Conservation (phyloP, 2,797 vertebrate genomes). For the Lagorchestes hirsutus region DNA sequence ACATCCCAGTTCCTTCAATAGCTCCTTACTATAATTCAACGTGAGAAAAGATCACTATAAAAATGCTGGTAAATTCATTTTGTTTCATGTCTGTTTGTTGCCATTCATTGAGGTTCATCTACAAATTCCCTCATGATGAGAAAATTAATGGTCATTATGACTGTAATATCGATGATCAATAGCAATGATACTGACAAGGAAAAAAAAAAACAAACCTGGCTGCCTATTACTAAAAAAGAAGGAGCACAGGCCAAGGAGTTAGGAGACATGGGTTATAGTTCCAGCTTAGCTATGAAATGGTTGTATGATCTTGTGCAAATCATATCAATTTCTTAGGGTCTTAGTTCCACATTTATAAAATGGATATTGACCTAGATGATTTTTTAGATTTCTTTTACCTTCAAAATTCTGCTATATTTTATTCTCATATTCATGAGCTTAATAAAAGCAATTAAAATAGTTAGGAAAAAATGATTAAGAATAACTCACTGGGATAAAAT, state of each 20-base stretch:
- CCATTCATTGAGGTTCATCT: not conserved
- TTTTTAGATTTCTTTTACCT: not conserved
- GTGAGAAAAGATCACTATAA: not conserved
- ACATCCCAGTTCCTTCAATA: not conserved
- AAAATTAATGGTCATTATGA: not conserved
- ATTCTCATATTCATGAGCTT: slow-evolving; percentile 24
- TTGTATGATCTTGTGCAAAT: not conserved
- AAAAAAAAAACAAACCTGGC: not conserved
- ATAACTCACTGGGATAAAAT: slow-evolving; percentile 23
- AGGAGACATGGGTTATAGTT: not conserved
- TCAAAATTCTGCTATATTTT: not conserved
- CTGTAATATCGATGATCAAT: not conserved
- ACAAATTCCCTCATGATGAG: not conserved
- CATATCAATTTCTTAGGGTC: not conserved
- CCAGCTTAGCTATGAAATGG: not conserved
- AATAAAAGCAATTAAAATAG: slow-evolving; percentile 35
- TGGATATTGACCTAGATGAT: not conserved
- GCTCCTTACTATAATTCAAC: not conserved
- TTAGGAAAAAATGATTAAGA: not conserved
- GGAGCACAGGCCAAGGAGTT: not conserved
- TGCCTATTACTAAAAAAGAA: not conserved
- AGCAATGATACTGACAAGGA: not conserved
- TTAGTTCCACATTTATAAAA: slow-evolving; percentile 15
- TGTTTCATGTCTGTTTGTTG: not conserved
- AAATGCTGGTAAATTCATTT: not conserved